Evolutionary conservation across 1,140 invertebrate genomes (phyloP).

Genomic region (Heliconius melpomene): DNA sequence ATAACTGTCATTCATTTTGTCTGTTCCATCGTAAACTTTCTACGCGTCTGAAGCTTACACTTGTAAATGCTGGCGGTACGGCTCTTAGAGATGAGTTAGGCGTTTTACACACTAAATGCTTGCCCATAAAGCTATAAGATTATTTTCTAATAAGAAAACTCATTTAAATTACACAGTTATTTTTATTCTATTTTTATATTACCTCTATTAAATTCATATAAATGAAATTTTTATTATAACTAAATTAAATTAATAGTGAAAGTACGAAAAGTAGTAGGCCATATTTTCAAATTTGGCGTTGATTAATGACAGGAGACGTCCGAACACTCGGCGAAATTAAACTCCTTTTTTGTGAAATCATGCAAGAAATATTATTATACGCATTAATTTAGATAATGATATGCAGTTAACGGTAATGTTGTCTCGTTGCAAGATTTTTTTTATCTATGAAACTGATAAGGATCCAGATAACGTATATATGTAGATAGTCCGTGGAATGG

Average conservation of each 20-base stretch:
- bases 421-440: conserved; percentile 20
- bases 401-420: background rate
- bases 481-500: conserved; percentile 1
- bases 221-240: background rate
- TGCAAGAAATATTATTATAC: conserved; percentile 15
- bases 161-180: background rate
- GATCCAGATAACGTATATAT: conserved; percentile 21
- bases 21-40: conserved; percentile 55
- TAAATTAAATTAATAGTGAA: conserved; percentile 23
- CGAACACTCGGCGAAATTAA: conserved; percentile 29
- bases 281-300: conserved; percentile 37
- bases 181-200: background rate
- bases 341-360: conserved; percentile 37
- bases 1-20: conserved; percentile 57
- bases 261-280: conserved; percentile 24
- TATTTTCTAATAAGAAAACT: background rate
- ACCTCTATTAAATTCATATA: background rate
- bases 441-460: conserved; percentile 20
- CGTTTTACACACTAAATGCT: conserved; percentile 3
- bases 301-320: conserved; percentile 37
- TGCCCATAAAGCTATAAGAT: conserved; percentile 8
- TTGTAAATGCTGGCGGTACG: conserved; percentile 30
- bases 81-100: conserved; percentile 7
- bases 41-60: conserved; percentile 42
- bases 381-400: conserved; percentile 7